A percentile compares a stretch with the other conserved stretches of the same genome.
Conservation (phyloP, 2,797 vertebrate genomes). For the Todus mexicanus region DNA sequence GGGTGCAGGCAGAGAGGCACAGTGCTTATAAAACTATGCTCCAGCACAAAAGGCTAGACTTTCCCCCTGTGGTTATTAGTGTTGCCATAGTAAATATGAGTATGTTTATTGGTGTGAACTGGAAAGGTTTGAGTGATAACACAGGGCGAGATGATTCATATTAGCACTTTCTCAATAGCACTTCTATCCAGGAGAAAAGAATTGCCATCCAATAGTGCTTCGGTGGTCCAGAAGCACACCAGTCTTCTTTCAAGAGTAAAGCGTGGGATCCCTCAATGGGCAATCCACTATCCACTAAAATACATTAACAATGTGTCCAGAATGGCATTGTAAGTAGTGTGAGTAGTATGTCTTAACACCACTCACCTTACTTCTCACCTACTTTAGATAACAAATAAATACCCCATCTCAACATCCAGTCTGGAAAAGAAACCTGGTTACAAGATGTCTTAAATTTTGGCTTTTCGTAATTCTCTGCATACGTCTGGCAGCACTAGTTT, state of each 20-base stretch:
- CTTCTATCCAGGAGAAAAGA: not conserved
- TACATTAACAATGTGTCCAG: not conserved
- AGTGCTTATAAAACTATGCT: not conserved
- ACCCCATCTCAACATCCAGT: not conserved
- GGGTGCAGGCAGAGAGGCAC: not conserved
- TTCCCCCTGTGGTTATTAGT: not conserved
- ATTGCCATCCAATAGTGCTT: not conserved
- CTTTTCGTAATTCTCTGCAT: not conserved
- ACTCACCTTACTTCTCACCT: not conserved
- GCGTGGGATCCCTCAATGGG: not conserved
- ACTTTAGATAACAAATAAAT: not conserved
- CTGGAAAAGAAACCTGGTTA: not conserved
- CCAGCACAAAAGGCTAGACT: not conserved
- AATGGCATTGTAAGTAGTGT: not conserved
- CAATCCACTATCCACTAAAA: not conserved
- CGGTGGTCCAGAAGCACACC: not conserved
- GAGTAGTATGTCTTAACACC: not conserved
- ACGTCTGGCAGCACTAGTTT: not conserved
- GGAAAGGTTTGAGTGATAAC: not conserved
- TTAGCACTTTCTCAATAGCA: not conserved
- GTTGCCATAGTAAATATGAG: not conserved
- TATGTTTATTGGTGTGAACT: not conserved
- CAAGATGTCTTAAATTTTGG: not conserved
- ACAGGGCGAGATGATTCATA: not conserved
- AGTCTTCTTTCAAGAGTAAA: not conserved